Base-by-base conservation (phyloP, 2,113 vertebrate genomes). In the Beaufortia kweichowensis region DNA sequence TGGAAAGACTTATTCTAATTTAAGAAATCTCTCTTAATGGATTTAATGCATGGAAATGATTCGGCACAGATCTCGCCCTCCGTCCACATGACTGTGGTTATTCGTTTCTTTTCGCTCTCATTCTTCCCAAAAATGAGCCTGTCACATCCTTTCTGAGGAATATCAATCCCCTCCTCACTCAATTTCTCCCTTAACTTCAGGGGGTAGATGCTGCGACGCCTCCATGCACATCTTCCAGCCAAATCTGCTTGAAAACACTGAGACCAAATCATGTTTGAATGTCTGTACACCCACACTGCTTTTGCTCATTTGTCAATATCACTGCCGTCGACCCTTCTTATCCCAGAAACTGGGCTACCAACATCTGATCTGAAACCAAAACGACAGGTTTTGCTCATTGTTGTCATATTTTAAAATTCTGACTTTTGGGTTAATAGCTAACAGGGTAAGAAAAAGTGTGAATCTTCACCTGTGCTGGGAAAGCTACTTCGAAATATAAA, bases 111-210 rank as follows among this genome's bases (percentile, higher is more conserved):
- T 77, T 59, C 50, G 39, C 62, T 69, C 48, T 81, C 86, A 87
- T 90, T 86, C 87, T 88, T 89, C 82, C 85, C 87, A 86, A 86
- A 91, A 88, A 92, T 89, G 88, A 91, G 70, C 88, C 86, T 90
- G 91, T 91, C 91, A 90, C 89, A 87, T 88, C 85, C 83, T 84
- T 82, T 87, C 83, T 83, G 75, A 78, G 82, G 83, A 88, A 86
- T 86, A 92, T 92, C 89, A 90, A 91, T 90, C 88, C 87, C 79
- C 75, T 79, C 80, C 60, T 69, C 77, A 75, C 7, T 78, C 87
- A 89, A 90, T 89, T 87, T 87, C 84, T 86, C 86, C 84, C 84
- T 85, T 84, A 86, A 88, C 85, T 84, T 85, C 82, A 35, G 56
- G 63, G 84, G 84, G 87, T 86, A 85, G 86, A 87, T 86, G 85